Percentiles rank a stretch among this genome's conserved stretches.
Evolutionary conservation across 2,888 invertebrate genomes (phyloP).

Genomic region (Lacanobia oleracea): DNA sequence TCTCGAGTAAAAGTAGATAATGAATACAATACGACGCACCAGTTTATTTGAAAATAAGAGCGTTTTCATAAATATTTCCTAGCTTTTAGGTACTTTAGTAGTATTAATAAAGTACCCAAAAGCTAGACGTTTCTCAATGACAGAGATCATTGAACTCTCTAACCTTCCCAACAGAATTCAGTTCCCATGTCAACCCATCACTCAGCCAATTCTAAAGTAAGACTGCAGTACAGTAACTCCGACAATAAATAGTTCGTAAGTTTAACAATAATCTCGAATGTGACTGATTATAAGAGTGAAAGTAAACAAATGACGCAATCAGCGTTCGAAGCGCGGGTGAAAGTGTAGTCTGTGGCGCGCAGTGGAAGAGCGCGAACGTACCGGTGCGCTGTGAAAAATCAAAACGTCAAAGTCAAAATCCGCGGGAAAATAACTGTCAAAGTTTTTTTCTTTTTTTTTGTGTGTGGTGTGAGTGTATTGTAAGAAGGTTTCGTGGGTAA

Average conservation of each 20-base stretch:
- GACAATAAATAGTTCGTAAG: constrained; percentile 69
- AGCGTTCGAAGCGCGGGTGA: constrained; percentile 72
- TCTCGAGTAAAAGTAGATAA: constrained; percentile 3
- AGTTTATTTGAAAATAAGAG: constrained; percentile 46
- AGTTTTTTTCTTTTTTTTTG: constrained; percentile 34
- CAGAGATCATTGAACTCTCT: constrained; percentile 23
- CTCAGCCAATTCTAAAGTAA: constrained; percentile 62
- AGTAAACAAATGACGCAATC: constrained; percentile 76
- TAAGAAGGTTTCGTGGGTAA: constrained; percentile 73
- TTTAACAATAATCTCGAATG: constrained; percentile 52
- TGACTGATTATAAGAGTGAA: constrained; percentile 69
- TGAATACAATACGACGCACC: constrained; percentile 53
- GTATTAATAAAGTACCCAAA: constrained; percentile 1
- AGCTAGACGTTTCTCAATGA: constrained; percentile 3
- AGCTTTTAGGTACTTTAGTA: constrained; percentile 15
- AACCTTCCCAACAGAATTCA: constrained; percentile 45
- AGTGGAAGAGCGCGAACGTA: constrained; percentile 71
- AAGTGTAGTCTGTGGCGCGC: constrained; percentile 79
- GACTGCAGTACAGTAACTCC: constrained; percentile 54
- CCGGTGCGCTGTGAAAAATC: constrained; percentile 56
- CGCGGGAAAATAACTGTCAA: constrained; percentile 59
- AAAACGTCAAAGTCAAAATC: constrained; percentile 57
- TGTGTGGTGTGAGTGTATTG: constrained; percentile 58
- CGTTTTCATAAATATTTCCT: neutral
- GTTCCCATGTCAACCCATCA: constrained; percentile 51